Evolutionary conservation across 1,140 invertebrate genomes (phyloP).

Genomic region (Bombus superbus): DNA sequence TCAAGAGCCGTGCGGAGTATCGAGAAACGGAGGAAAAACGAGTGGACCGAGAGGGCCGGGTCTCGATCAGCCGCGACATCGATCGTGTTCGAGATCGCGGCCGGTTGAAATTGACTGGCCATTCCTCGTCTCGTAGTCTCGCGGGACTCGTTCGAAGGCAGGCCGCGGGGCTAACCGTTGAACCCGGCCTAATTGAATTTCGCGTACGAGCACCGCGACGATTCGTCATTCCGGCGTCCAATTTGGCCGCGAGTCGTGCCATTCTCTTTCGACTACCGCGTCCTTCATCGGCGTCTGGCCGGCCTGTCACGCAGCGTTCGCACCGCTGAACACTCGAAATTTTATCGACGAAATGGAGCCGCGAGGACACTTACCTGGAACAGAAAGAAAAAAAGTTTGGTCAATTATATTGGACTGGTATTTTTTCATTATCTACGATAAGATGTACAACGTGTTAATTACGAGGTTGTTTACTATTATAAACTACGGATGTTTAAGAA

Average conservation of each 20-base stretch:
- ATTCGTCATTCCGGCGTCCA: constrained; percentile 67
- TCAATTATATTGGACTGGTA: neutral
- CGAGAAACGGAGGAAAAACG: constrained; percentile 12
- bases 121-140: constrained; percentile 38
- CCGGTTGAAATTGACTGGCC: constrained; percentile 32
- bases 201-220: constrained; percentile 54
- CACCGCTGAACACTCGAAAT: constrained; percentile 23
- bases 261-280: constrained; percentile 58
- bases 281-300: constrained; percentile 58
- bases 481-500: no score
- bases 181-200: constrained; percentile 68
- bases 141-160: constrained; percentile 59
- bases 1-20: constrained; percentile 1
- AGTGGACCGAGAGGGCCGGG: neutral
- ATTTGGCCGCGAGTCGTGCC: constrained; percentile 60
- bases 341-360: constrained; percentile 35
- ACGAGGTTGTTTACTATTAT: no score
- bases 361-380: constrained; percentile 67
- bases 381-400: constrained; percentile 41
- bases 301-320: constrained; percentile 31
- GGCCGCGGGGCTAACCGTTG: constrained; percentile 56
- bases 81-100: constrained; percentile 43
- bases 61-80: neutral
- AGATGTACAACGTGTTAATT: no score
- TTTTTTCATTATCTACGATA: neutral